Evolutionary conservation across 1,140 invertebrate species (phyloP).

Genomic region (Wasmannia auropunctata): DNA sequence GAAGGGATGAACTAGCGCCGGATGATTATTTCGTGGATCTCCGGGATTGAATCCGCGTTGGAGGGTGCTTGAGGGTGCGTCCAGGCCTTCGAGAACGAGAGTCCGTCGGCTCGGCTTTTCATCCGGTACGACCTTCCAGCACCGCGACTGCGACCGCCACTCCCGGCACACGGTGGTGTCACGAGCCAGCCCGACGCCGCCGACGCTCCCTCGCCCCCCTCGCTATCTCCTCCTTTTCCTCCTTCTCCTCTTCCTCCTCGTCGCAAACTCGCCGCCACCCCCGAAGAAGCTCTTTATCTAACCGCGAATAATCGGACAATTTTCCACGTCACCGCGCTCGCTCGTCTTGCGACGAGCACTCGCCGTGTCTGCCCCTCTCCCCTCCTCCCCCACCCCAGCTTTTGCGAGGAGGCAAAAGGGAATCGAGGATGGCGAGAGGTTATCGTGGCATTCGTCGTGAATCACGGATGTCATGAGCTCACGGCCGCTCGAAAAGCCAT

Average conservation of each 20-base stretch:
- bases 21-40: conserved; percentile 84
- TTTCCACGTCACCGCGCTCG: conserved; percentile 79
- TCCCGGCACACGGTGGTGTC: conserved; percentile 50
- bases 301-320: conserved; percentile 82
- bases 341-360: conserved; percentile 76
- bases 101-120: conserved; percentile 79
- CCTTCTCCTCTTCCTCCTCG: background rate
- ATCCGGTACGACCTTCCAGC: conserved; percentile 68
- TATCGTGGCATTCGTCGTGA: conserved; percentile 51
- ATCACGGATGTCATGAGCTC: conserved; percentile 14
- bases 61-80: conserved; percentile 81
- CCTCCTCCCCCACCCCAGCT: background rate
- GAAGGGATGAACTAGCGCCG: conserved; percentile 79
- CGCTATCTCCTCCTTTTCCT: background rate
- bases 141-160: conserved; percentile 44
- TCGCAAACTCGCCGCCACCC: conserved; percentile 44
- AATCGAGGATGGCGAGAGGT: conserved; percentile 68
- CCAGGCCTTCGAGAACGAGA: conserved; percentile 75
- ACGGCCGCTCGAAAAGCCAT: conserved; percentile 14
- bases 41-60: conserved; percentile 82
- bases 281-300: conserved; percentile 79
- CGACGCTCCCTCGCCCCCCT: conserved; percentile 7
- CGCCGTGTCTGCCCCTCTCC: conserved; percentile 3
- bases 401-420: conserved; percentile 58
- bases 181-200: conserved; percentile 43